These are phyloP conservation scores for Sussaba pulchella DNA, from an alignment of 2,888 invertebrate species.

Conservation along the genomic window DNA sequence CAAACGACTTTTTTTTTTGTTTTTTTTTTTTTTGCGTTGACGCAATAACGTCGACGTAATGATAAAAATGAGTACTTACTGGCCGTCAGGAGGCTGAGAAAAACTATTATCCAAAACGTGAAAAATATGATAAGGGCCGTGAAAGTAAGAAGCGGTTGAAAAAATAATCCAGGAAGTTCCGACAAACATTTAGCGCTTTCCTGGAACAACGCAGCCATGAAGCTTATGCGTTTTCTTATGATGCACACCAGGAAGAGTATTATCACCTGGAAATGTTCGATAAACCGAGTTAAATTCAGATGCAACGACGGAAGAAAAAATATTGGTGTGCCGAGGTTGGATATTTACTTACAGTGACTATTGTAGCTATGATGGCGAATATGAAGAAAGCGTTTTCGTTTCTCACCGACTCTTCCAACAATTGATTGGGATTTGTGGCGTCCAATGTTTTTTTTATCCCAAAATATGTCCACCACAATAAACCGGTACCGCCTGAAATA, in stretches of 20 bases:
- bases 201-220: constrained; percentile 93
- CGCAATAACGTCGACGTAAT: constrained; percentile 1
- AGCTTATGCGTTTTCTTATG: constrained; percentile 92
- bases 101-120: constrained; percentile 93
- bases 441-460: constrained; percentile 90
- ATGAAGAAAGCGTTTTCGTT: constrained; percentile 95
- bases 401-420: constrained; percentile 91
- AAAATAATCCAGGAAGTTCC: constrained; percentile 92
- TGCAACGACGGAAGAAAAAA: no score
- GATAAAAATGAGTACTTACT: constrained; percentile 86
- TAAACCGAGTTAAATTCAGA: no score
- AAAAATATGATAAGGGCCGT: constrained; percentile 91
- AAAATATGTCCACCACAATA: constrained; percentile 96
- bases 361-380: constrained; percentile 93
- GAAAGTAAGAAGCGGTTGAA: constrained; percentile 95
- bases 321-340: neutral
- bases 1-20: no score
- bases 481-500: constrained; percentile 87
- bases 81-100: constrained; percentile 94
- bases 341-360: constrained; percentile 90
- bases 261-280: constrained; percentile 88
- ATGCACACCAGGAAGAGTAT: constrained; percentile 90
- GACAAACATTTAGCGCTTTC: constrained; percentile 96
- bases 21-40: neutral
- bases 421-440: constrained; percentile 84